Percentiles rank a stretch among this genome's conserved stretches.
Evolutionary conservation across 2,113 vertebrate species (phyloP).

Genomic region (Vimba vimba): DNA sequence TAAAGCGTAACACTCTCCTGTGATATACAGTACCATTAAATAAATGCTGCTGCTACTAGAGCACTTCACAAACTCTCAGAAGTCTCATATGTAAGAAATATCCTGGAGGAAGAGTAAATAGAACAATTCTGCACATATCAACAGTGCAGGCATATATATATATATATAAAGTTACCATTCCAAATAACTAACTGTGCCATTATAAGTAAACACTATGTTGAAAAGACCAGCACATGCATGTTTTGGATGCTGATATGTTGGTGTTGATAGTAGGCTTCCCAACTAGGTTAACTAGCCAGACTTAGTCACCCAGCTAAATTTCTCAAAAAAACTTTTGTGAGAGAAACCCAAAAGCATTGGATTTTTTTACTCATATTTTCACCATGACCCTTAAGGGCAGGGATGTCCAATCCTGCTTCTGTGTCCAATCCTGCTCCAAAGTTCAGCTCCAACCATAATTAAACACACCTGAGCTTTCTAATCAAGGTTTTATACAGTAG

Average conservation of each 20-base stretch:
- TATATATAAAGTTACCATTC: neutral
- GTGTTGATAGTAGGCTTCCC: neutral
- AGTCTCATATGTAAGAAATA: neutral
- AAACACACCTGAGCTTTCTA: no score
- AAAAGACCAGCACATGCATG: neutral
- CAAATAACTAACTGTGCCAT: neutral
- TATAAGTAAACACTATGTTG: neutral
- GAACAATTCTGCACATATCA: conserved; percentile 2
- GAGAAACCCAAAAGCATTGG: no score
- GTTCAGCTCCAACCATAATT: no score
- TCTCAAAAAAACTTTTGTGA: no score
- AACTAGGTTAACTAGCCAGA: neutral
- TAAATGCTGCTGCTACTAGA: neutral
- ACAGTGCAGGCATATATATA: neutral
- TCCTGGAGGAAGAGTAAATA: neutral
- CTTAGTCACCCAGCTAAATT: neutral
- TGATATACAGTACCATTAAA: conserved; percentile 14
- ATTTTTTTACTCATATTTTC: no score
- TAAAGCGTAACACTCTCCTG: neutral
- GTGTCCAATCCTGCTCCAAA: no score
- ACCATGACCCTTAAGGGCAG: no score
- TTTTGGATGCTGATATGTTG: neutral
- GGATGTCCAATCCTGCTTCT: no score
- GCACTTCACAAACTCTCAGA: neutral
- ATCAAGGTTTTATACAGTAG: no score